phyloP scores from a whole-genome alignment of 2,888 invertebrate genomes.

The Pollenia amentaria region DNA sequence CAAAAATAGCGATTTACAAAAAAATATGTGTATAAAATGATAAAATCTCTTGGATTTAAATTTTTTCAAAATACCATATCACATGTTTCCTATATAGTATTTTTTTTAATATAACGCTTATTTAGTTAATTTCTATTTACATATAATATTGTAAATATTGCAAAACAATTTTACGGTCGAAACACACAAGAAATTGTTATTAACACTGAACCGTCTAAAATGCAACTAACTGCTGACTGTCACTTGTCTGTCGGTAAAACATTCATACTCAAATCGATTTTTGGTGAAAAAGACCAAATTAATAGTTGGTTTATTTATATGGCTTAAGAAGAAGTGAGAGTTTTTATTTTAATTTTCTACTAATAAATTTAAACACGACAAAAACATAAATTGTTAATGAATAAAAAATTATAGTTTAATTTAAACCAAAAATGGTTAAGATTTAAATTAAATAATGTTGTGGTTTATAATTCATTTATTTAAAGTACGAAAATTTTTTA shows the following conservation, averaged over 20 bases:
- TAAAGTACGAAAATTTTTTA: background rate
- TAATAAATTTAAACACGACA: slow-evolving; percentile 1
- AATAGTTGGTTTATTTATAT: slow-evolving; percentile 36
- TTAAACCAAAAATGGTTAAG: background rate
- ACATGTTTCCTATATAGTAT: slow-evolving; percentile 21
- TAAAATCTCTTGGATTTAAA: background rate
- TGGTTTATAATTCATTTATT: slow-evolving; percentile 2
- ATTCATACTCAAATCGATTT: slow-evolving; percentile 47
- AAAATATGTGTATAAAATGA: background rate
- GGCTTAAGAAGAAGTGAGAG: slow-evolving; percentile 67
- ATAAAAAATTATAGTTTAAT: slow-evolving; percentile 17
- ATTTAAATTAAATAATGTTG: slow-evolving; percentile 9
- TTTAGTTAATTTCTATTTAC: background rate
- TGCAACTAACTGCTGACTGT: slow-evolving; percentile 50
- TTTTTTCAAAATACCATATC: background rate
- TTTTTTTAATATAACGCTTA: background rate
- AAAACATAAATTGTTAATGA: slow-evolving; percentile 7
- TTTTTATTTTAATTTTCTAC: slow-evolving; percentile 30
- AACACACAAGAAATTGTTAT: slow-evolving; percentile 48
- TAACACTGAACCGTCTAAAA: slow-evolving; percentile 54
- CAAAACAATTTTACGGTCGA: slow-evolving; percentile 22
- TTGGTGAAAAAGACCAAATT: slow-evolving; percentile 51
- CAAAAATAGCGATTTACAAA: background rate
- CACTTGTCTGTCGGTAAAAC: slow-evolving; percentile 24
- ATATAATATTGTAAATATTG: background rate